Evolutionary conservation across 1,140 invertebrate genomes (phyloP).

Genomic region (Acromyrmex charruanus): DNA sequence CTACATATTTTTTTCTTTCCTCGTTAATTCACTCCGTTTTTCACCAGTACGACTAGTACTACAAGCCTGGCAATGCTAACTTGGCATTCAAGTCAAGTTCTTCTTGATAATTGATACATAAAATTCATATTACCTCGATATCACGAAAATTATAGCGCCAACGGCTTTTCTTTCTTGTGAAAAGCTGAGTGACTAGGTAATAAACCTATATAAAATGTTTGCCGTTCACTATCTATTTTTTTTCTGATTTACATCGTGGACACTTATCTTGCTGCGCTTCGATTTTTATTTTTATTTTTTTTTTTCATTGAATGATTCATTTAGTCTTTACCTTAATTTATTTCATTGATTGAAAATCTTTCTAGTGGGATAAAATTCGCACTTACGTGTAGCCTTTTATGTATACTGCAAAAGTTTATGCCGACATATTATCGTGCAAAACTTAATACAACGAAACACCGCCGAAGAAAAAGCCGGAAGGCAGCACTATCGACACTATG

Average conservation of each 20-base stretch:
- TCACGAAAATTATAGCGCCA: background rate
- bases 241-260: background rate
- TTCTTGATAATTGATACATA: constrained; percentile 14
- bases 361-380: background rate
- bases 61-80: constrained; percentile 8
- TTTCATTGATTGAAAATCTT: background rate
- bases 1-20: background rate
- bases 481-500: constrained; percentile 16
- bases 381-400: background rate
- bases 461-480: constrained; percentile 17
- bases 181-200: background rate
- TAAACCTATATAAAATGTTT: background rate
- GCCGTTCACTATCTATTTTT: background rate
- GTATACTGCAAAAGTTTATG: constrained; percentile 30
- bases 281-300: background rate
- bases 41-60: constrained; percentile 8
- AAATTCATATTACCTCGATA: background rate
- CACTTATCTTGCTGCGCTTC: background rate
- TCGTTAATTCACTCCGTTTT: constrained; percentile 48
- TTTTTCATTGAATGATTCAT: background rate
- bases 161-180: background rate
- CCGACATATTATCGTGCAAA: background rate
- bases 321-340: background rate
- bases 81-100: constrained; percentile 24
- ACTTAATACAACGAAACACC: background rate